Conservation (phyloP, 2,888 invertebrate species). For the Eudemis profundana region DNA sequence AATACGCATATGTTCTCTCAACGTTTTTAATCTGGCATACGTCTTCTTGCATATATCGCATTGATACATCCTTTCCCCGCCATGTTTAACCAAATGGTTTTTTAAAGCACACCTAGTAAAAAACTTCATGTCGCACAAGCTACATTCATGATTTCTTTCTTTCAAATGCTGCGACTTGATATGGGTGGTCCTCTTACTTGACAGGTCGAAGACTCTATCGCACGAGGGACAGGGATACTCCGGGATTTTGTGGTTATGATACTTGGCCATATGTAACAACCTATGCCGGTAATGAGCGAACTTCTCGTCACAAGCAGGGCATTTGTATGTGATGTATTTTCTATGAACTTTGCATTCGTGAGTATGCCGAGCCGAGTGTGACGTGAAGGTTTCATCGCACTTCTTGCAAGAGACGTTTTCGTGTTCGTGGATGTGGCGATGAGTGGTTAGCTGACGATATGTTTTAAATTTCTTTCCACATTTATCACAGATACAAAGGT, state of each 20-base stretch:
- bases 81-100: slow-evolving; percentile 83
- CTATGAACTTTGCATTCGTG: slow-evolving; percentile 73
- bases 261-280: slow-evolving; percentile 69
- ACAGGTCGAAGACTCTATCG: slow-evolving; percentile 73
- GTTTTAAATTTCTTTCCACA: slow-evolving; percentile 78
- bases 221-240: slow-evolving; percentile 76
- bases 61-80: slow-evolving; percentile 81
- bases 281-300: slow-evolving; percentile 75
- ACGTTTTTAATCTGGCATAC: slow-evolving; percentile 75
- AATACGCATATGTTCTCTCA: slow-evolving; percentile 79
- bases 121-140: slow-evolving; percentile 82
- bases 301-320: slow-evolving; percentile 78
- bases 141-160: slow-evolving; percentile 79
- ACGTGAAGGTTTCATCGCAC: slow-evolving; percentile 68
- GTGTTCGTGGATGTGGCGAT: slow-evolving; percentile 70
- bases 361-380: slow-evolving; percentile 68
- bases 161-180: slow-evolving; percentile 74
- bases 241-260: slow-evolving; percentile 75
- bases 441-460: slow-evolving; percentile 72
- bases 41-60: slow-evolving; percentile 84
- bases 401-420: slow-evolving; percentile 73
- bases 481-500: slow-evolving; percentile 77
- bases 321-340: slow-evolving; percentile 75
- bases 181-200: slow-evolving; percentile 74
- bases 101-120: slow-evolving; percentile 83